Percentiles rank a stretch among this genome's conserved stretches.
phyloP scores from a whole-genome alignment of 30 jellyfish, hydroid and myxozoan species.

The Hydractinia echinata region DNA sequence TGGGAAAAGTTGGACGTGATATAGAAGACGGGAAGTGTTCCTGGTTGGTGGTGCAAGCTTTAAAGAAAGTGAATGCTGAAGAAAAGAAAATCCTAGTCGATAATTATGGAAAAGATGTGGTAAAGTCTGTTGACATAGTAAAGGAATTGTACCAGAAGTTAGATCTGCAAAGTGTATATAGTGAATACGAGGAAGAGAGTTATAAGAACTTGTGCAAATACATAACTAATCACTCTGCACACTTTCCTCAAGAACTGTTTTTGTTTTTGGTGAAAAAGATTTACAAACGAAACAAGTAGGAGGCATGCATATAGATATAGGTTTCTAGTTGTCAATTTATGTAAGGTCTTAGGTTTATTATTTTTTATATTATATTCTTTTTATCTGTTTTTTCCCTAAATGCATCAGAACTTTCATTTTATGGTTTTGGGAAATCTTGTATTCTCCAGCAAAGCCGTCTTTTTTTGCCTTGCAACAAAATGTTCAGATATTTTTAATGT shows the following conservation, averaged over 20 bases:
- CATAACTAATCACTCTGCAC: constrained; percentile 30
- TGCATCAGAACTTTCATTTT: too few species aligned
- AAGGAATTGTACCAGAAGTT: constrained; percentile 47
- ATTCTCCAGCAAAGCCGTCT: too few species aligned
- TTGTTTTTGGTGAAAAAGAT: constrained; percentile 46
- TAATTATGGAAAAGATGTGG: constrained; percentile 62
- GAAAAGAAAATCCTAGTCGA: constrained; percentile 43
- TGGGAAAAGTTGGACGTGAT: constrained; percentile 89
- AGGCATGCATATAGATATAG: too few species aligned
- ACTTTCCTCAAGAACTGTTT: constrained; percentile 64
- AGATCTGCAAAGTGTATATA: constrained; percentile 39
- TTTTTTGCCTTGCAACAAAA: too few species aligned
- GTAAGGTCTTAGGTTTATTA: too few species aligned
- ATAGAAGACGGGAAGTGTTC: constrained; percentile 87
- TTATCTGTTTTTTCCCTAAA: too few species aligned
- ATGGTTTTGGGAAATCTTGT: too few species aligned
- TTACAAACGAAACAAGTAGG: constrained; percentile 19
- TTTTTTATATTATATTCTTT: too few species aligned
- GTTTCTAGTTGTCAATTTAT: too few species aligned
- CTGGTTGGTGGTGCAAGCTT: constrained; percentile 71
- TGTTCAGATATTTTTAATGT: too few species aligned
- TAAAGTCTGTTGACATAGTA: constrained; percentile 36
- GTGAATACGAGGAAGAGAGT: constrained; percentile 47
- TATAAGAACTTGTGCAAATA: constrained; percentile 31
- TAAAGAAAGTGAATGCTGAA: constrained; percentile 41